phyloP scores from a whole-genome alignment of 2,888 invertebrate species.

The Brachyopa scutellaris region DNA sequence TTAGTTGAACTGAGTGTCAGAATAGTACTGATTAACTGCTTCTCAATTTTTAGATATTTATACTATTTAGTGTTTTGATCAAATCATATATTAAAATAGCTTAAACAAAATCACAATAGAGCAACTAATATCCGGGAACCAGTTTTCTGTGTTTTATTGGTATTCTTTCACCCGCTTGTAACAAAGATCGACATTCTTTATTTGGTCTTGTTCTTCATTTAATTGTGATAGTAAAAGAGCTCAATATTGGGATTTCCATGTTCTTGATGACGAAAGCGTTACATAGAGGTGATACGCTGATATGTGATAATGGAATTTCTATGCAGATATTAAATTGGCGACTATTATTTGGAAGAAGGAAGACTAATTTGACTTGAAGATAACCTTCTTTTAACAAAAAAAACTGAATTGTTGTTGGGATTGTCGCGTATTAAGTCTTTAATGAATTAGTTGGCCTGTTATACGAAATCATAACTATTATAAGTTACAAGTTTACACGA shows the following conservation, averaged over 20 bases:
- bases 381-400: neutral
- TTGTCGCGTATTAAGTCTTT: no score
- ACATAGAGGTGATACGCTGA: no score
- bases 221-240: neutral
- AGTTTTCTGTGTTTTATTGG: slow-evolving; percentile 7
- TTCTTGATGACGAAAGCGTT: neutral
- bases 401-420: no score
- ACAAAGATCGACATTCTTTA: no score
- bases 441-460: no score
- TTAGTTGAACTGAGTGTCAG: slow-evolving; percentile 23
- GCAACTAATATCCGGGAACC: slow-evolving; percentile 28
- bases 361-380: neutral
- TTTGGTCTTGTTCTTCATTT: neutral
- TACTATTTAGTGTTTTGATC: slow-evolving; percentile 13
- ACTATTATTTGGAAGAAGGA: neutral
- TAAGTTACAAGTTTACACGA: no score
- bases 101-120: no score
- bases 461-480: no score
- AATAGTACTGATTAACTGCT: slow-evolving; percentile 17
- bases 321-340: neutral
- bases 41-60: slow-evolving; percentile 2
- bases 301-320: neutral
- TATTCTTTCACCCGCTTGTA: slow-evolving; percentile 20
- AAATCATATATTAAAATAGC: neutral
- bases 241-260: neutral